Conservation (phyloP, 2,113 vertebrate species). For the Xiphophorus couchianus region DNA sequence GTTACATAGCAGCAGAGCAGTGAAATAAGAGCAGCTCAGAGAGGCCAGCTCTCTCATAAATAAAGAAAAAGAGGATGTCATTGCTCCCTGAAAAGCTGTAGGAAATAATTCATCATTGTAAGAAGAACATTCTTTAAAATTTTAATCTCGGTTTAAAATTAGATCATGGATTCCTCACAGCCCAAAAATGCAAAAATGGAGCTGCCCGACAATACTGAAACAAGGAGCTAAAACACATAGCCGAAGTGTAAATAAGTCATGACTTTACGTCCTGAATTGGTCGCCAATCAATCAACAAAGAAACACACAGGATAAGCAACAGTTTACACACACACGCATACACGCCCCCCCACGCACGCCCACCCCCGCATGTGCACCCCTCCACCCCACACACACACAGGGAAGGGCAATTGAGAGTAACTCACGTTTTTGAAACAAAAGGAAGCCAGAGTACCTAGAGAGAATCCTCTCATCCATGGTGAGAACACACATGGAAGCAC, state of each 20-base stretch:
- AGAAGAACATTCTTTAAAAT: not conserved
- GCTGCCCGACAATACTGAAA: not conserved
- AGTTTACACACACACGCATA: too few relatives aligned
- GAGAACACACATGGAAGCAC: not conserved
- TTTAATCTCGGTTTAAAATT: not conserved
- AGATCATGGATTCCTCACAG: not conserved
- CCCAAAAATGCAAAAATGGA: not conserved
- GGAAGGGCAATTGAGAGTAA: too few relatives aligned
- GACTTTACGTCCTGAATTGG: too few relatives aligned
- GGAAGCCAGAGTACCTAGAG: not conserved
- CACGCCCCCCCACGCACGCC: too few relatives aligned
- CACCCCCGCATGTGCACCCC: too few relatives aligned
- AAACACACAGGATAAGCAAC: too few relatives aligned
- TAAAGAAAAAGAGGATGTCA: not conserved
- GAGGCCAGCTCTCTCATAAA: not conserved
- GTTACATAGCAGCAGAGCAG: not conserved
- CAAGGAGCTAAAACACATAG: not conserved
- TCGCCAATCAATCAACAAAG: too few relatives aligned
- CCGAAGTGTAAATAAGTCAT: not conserved
- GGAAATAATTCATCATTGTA: not conserved
- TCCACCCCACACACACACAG: too few relatives aligned
- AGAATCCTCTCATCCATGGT: not conserved
- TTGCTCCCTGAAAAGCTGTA: not conserved
- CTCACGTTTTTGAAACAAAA: not conserved
- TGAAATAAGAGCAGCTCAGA: not conserved